Evolutionary conservation across 2,888 invertebrate species (phyloP).

Genomic region (Prenolepis imparis): DNA sequence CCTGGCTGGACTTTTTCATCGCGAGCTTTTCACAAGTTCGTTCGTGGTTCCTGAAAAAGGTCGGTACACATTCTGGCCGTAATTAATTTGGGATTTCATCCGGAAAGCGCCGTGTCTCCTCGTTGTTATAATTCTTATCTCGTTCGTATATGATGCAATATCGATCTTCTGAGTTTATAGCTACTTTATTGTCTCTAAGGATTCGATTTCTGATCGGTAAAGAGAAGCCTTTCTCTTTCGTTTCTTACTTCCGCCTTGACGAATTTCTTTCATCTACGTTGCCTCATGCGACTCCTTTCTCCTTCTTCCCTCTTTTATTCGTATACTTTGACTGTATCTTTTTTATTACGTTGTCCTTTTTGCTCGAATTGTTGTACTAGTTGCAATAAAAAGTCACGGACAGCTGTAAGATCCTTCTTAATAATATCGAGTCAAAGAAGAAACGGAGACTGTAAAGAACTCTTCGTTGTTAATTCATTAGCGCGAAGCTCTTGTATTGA

Average conservation of each 20-base stretch:
- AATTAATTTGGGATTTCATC: conserved; percentile 45
- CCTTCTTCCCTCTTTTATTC: neutral
- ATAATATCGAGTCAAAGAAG: conserved; percentile 39
- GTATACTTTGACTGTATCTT: conserved; percentile 51
- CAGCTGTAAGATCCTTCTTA: conserved; percentile 30
- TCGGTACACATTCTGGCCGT: neutral
- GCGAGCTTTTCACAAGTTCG: conserved; percentile 15
- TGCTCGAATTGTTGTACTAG: conserved; percentile 36
- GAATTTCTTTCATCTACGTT: conserved; percentile 57
- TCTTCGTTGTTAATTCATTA: conserved; percentile 59
- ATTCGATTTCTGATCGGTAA: conserved; percentile 61
- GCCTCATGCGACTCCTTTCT: neutral
- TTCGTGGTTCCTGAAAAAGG: conserved; percentile 29
- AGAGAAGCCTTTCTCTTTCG: conserved; percentile 51
- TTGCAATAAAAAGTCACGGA: conserved; percentile 45
- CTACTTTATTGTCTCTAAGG: conserved; percentile 67
- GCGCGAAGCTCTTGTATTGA: neutral
- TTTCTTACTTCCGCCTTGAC: conserved; percentile 44
- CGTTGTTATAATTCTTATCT: conserved; percentile 39
- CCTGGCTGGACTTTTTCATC: conserved; percentile 36
- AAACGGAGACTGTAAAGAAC: conserved; percentile 15
- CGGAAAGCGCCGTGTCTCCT: neutral
- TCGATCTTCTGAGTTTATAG: conserved; percentile 62
- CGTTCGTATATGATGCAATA: conserved; percentile 57
- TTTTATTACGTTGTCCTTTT: conserved; percentile 41